Evolutionary conservation across 2,113 vertebrate genomes (phyloP).

Genomic region (Procavia capensis): DNA sequence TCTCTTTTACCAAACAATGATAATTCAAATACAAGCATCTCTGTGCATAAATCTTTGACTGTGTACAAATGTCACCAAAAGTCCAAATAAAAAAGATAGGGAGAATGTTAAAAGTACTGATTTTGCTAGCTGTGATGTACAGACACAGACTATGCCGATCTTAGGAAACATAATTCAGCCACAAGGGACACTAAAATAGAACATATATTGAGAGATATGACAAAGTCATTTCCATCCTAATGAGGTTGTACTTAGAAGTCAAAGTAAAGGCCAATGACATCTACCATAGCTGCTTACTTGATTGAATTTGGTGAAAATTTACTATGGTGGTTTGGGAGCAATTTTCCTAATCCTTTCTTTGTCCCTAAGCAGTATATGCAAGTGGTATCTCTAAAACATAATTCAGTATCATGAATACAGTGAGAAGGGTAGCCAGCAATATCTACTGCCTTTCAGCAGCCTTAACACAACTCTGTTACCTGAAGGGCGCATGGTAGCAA

Average conservation of each 20-base stretch:
- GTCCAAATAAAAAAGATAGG: background rate
- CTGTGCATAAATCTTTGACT: background rate
- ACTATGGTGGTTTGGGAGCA: conserved; percentile 54
- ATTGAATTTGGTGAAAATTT: conserved; percentile 74
- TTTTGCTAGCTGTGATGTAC: background rate
- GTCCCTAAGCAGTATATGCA: conserved; percentile 69
- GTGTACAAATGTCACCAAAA: background rate
- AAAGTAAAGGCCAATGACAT: conserved; percentile 59
- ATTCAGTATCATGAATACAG: conserved; percentile 74
- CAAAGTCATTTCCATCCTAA: conserved; percentile 49
- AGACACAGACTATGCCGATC: conserved; percentile 8
- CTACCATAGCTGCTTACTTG: conserved; percentile 24
- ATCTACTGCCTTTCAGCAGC: conserved; percentile 66
- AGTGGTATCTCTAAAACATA: conserved; percentile 72
- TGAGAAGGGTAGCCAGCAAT: conserved; percentile 58
- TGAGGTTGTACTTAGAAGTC: conserved; percentile 35
- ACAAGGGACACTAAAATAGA: background rate
- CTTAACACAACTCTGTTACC: conserved; percentile 82
- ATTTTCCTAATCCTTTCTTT: conserved; percentile 80
- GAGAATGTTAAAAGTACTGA: background rate
- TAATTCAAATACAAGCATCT: conserved; percentile 33
- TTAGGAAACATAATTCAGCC: conserved; percentile 28
- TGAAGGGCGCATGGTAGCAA: conserved; percentile 80
- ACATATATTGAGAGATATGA: background rate
- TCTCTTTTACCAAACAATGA: background rate